These are phyloP conservation scores for Agapostemon virescens DNA, from an alignment of 2,888 invertebrate species.

Conservation along the genomic window DNA sequence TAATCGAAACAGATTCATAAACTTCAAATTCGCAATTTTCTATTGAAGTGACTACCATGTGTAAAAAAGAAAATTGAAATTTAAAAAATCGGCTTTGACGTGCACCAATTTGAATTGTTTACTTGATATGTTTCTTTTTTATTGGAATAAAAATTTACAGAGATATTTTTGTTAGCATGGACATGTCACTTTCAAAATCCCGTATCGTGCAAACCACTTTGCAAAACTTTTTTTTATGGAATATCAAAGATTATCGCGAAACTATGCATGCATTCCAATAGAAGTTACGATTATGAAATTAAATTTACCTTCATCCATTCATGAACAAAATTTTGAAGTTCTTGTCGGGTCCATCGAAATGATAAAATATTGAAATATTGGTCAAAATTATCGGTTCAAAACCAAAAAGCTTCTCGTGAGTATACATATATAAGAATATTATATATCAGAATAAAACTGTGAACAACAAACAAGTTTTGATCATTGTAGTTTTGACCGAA, in stretches of 20 bases:
- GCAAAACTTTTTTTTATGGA: not conserved
- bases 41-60: not conserved
- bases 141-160: not conserved
- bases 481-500: no score
- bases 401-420: no score
- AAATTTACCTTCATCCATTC: not conserved
- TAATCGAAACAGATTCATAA: not conserved
- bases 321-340: not conserved
- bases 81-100: not conserved
- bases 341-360: no score
- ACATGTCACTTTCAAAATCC: not conserved
- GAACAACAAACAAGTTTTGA: no score
- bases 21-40: not conserved
- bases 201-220: not conserved
- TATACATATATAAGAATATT: no score
- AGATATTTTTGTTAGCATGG: not conserved
- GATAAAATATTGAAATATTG: no score
- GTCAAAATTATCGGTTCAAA: no score
- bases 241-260: not conserved
- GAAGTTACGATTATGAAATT: not conserved
- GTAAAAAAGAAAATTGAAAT: not conserved
- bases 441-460: no score
- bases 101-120: not conserved
- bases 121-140: not conserved
- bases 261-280: not conserved